Evolutionary conservation across 2,888 invertebrate species (phyloP).

Genomic region (Ophioninae sp.): DNA sequence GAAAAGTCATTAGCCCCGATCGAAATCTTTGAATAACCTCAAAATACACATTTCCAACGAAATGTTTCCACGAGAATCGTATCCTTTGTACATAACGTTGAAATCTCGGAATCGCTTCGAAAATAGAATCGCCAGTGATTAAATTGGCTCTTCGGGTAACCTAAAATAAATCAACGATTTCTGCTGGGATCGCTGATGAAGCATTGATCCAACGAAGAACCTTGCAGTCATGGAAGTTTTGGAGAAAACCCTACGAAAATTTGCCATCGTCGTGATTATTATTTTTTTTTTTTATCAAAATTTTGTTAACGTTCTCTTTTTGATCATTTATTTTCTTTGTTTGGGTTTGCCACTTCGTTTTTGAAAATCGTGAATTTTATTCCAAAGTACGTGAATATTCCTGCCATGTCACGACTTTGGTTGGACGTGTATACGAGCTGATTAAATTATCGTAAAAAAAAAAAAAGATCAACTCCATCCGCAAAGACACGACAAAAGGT

Average conservation of each 20-base stretch:
- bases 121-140: too few species aligned
- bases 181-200: neutral
- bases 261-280: neutral
- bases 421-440: neutral
- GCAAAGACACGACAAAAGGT: constrained; percentile 2
- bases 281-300: neutral
- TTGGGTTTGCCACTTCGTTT: neutral
- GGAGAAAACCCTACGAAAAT: neutral
- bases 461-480: constrained; percentile 1
- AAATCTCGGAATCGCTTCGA: too few species aligned
- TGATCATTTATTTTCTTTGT: neutral
- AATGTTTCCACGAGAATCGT: neutral
- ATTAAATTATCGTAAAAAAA: neutral
- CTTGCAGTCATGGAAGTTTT: neutral
- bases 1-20: constrained; percentile 11
- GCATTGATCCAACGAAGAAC: neutral
- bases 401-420: neutral
- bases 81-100: neutral
- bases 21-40: constrained; percentile 3
- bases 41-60: neutral
- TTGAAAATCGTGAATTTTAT: neutral
- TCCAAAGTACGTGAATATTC: neutral
- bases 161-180: neutral
- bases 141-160: neutral
- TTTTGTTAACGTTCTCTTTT: neutral